Conservation (phyloP, 1,140 invertebrate genomes). For the Drosophila kikkawai region DNA sequence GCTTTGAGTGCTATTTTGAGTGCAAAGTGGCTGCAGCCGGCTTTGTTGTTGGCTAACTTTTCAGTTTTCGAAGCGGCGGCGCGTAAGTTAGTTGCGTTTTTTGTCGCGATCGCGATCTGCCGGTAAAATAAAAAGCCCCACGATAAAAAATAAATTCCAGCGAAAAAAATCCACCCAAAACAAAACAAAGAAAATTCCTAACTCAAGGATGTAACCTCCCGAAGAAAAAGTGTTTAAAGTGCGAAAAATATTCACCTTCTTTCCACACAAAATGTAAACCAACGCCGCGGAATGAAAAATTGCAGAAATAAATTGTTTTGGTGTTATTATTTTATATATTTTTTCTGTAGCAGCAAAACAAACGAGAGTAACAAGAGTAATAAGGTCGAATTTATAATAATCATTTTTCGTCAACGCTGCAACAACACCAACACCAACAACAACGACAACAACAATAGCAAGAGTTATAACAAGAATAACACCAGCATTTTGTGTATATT, state of each 20-base stretch:
- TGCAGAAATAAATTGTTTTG: constrained; percentile 50
- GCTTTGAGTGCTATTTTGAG: constrained; percentile 53
- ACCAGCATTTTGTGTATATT: constrained; percentile 13
- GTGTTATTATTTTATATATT: constrained; percentile 24
- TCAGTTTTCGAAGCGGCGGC: constrained; percentile 69
- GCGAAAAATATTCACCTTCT: constrained; percentile 40
- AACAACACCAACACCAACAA: neutral
- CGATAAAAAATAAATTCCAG: neutral
- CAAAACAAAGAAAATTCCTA: constrained; percentile 17
- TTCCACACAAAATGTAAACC: constrained; percentile 31
- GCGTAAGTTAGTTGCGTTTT: constrained; percentile 76
- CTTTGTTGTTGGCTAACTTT: constrained; percentile 72
- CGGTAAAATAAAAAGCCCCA: constrained; percentile 37
- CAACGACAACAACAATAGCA: neutral
- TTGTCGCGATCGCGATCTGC: constrained; percentile 51
- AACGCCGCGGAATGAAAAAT: constrained; percentile 37
- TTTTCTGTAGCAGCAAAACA: constrained; percentile 49
- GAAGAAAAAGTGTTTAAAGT: constrained; percentile 30
- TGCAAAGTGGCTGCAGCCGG: constrained; percentile 66
- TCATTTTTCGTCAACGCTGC: constrained; percentile 77
- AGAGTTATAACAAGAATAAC: constrained; percentile 15
- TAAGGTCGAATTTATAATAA: constrained; percentile 83
- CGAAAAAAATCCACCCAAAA: neutral
- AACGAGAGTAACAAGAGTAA: constrained; percentile 82
- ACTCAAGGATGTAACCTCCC: constrained; percentile 35